Base-by-base conservation (phyloP, 2,113 vertebrate genomes). In the Xyliphius kryptos region DNA sequence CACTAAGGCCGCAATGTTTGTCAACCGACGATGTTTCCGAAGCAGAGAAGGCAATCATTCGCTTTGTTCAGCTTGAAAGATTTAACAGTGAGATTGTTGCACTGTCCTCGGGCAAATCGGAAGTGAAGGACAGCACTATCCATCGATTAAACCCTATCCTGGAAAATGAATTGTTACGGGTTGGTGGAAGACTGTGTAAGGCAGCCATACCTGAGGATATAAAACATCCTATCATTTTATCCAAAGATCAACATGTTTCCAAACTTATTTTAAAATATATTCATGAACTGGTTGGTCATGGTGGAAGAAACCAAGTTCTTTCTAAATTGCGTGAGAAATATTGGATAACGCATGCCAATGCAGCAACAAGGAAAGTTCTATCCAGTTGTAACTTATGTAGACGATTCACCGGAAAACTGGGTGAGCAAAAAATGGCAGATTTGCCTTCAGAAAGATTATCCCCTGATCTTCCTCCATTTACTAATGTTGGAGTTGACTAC, bases 281-380 rank as follows among this genome's bases (percentile, higher is more conserved):
- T 6, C 56, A 61, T 14, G 1, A 62, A 21, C 15, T 5, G 4
- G 5, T 4, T 2, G 54, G 68, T 21, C 52, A 68, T 14, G 14
- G 19, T 16, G 52, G 58, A 3, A 4, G 22, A 3, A 67, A 38
- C 9, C 9, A 38, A 38, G 21, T 4, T 15, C 46, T 9, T 3
- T 53, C 43, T 56, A 2, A 11, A 12, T 56, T 12, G 14, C 10
- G 10, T 5, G 36, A 38, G 10, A 50, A 17, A 5, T 67, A 11
- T 36, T 56, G 69, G 57, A 66, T 71, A 1, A 56, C 57, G 2
- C n/a, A 55, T 43, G 57, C 43, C 4, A 61, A 17, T 8, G 49
- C 51, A 1, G 50, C 38, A 11, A 54, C 61, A 17, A 13, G 56
- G 16, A 60, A 32, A 1, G 2, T 65, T 2, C 53, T 70, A 1